Percentiles rank a stretch among this genome's conserved stretches.
These are phyloP conservation scores for Andrena chrysosceles DNA, from an alignment of 2,888 invertebrate species.

Conservation along the genomic window DNA sequence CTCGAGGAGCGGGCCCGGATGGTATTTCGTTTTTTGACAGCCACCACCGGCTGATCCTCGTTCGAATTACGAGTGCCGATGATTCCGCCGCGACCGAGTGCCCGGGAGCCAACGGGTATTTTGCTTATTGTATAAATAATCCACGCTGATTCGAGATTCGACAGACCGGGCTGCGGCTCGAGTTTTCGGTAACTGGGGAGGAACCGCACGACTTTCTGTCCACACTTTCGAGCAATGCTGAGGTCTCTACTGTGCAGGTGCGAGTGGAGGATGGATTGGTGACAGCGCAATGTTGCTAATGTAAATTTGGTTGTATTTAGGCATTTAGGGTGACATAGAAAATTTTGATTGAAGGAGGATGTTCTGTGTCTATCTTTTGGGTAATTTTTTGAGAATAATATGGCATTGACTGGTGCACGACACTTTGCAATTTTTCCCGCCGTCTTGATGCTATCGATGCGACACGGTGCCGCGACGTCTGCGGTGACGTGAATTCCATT, in stretches of 20 bases:
- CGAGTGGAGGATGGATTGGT: no score
- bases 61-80: conserved; percentile 67
- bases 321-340: no score
- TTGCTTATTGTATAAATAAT: conserved; percentile 74
- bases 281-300: no score
- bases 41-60: conserved; percentile 66
- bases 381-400: background rate
- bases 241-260: no score
- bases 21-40: conserved; percentile 80
- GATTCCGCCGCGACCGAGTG: conserved; percentile 44
- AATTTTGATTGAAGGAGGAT: background rate
- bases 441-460: conserved; percentile 20
- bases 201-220: background rate
- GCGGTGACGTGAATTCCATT: conserved; percentile 61
- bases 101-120: conserved; percentile 59
- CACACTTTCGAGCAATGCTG: background rate
- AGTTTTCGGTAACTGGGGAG: background rate
- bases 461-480: conserved; percentile 58
- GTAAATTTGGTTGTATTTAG: no score
- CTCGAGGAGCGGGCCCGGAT: conserved; percentile 77
- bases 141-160: conserved; percentile 38
- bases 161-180: background rate
- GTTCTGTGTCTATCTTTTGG: background rate
- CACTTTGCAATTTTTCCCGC: conserved; percentile 16
- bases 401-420: background rate